Percentiles rank a stretch among this genome's conserved stretches.
These are phyloP conservation scores for Dynastes tityus DNA, from an alignment of 2,888 invertebrate genomes.

Conservation along the genomic window DNA sequence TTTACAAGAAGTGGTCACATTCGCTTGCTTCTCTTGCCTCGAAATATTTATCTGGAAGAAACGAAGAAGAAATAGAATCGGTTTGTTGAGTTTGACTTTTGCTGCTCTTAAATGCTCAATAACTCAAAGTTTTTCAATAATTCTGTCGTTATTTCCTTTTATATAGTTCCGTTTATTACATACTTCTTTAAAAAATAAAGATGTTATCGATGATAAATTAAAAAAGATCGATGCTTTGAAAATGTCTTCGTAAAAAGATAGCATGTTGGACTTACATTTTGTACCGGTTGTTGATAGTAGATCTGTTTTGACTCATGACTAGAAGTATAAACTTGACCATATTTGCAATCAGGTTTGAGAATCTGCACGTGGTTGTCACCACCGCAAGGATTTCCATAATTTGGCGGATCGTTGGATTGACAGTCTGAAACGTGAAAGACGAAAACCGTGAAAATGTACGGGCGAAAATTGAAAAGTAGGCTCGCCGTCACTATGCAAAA, in stretches of 20 bases:
- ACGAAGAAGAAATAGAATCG: not conserved
- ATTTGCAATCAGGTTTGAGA: slow-evolving; percentile 43
- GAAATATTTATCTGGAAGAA: slow-evolving; percentile 38
- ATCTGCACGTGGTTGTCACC: slow-evolving; percentile 12
- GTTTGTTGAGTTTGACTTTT: too few relatives aligned
- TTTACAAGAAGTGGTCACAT: slow-evolving; percentile 34
- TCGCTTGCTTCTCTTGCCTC: slow-evolving; percentile 46
- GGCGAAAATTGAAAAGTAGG: slow-evolving; percentile 47
- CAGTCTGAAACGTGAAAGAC: slow-evolving; percentile 44
- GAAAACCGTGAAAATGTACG: slow-evolving; percentile 5
- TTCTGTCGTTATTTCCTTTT: too few relatives aligned
- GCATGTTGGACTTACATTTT: slow-evolving; percentile 54
- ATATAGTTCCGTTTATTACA: too few relatives aligned
- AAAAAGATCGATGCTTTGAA: too few relatives aligned
- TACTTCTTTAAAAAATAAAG: too few relatives aligned
- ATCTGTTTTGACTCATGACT: slow-evolving; percentile 55
- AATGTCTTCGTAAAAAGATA: not conserved
- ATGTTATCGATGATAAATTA: too few relatives aligned
- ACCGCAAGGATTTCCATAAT: slow-evolving; percentile 22
- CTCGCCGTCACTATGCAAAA: slow-evolving; percentile 53
- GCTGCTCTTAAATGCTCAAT: too few relatives aligned
- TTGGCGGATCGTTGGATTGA: slow-evolving; percentile 41
- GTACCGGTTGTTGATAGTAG: slow-evolving; percentile 57
- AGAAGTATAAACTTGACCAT: slow-evolving; percentile 52
- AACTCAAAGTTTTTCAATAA: too few relatives aligned